These are phyloP conservation scores for Microcebus griseorufus DNA, from an alignment of 2,113 vertebrate species.

Conservation along the genomic window DNA sequence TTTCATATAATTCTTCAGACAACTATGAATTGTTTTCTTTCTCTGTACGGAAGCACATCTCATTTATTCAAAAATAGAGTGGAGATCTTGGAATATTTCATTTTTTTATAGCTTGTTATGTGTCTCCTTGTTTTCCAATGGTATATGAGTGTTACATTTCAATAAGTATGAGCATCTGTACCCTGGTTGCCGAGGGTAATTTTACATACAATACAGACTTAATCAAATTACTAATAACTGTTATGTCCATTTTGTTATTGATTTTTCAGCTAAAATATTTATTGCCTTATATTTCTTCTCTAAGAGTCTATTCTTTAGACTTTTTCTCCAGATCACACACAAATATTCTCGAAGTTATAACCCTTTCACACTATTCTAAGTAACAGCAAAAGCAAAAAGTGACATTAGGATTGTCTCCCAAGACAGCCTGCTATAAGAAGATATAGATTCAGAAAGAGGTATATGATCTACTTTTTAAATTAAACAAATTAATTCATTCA, in stretches of 20 bases:
- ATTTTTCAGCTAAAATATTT: constrained; percentile 81
- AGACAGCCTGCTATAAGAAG: neutral
- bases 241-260: constrained; percentile 78
- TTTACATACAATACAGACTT: constrained; percentile 70
- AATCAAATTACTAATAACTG: constrained; percentile 82
- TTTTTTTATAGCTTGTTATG: constrained; percentile 76
- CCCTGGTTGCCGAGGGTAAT: constrained; percentile 58
- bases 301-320: constrained; percentile 69
- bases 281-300: constrained; percentile 75
- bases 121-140: constrained; percentile 77
- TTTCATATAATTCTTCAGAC: constrained; percentile 75
- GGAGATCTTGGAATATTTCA: constrained; percentile 78
- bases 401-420: neutral
- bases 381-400: neutral
- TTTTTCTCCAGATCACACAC: constrained; percentile 43
- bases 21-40: constrained; percentile 73
- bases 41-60: constrained; percentile 76
- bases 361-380: neutral
- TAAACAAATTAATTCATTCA: constrained; percentile 11
- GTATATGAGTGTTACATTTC: constrained; percentile 72
- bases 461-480: neutral
- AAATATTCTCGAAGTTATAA: constrained; percentile 31
- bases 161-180: constrained; percentile 56
- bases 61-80: constrained; percentile 80
- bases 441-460: neutral